Conservation (phyloP, 2,113 vertebrate species). For the Pholis gunnellus region DNA sequence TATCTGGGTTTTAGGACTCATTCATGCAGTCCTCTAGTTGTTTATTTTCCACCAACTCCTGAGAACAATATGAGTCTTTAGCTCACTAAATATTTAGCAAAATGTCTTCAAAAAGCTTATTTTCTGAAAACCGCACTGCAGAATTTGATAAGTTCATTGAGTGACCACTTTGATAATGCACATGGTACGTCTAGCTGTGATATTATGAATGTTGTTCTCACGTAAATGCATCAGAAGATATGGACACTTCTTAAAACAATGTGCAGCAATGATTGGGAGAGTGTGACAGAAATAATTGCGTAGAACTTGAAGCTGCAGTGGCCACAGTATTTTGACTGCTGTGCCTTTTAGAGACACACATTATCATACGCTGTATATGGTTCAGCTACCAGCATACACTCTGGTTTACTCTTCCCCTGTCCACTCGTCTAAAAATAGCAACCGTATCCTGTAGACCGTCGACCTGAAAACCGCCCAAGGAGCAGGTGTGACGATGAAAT, state of each 20-base stretch:
- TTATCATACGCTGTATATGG: conserved; percentile 6
- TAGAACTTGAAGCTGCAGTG: background rate
- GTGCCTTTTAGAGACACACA: conserved; percentile 6
- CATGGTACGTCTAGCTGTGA: background rate
- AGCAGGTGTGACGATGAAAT: conserved; percentile 75
- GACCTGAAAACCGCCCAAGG: conserved; percentile 62
- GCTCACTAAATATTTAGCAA: background rate
- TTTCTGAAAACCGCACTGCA: background rate
- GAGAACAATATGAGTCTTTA: background rate
- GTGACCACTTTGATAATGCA: background rate
- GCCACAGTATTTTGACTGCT: background rate
- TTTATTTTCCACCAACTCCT: background rate
- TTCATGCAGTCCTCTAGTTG: background rate
- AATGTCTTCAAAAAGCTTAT: too few relatives aligned
- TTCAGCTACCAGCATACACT: conserved; percentile 24
- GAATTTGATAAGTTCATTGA: background rate
- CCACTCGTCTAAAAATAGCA: conserved; percentile 74
- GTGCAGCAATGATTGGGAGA: background rate
- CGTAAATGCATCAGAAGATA: background rate
- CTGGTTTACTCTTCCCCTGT: conserved; percentile 38
- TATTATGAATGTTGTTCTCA: background rate
- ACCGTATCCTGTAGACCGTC: conserved; percentile 54
- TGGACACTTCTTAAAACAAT: background rate
- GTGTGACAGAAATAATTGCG: background rate
- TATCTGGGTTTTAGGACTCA: background rate